phyloP scores from a whole-genome alignment of 2,888 invertebrate genomes.

The Eristalinus aeneus region DNA sequence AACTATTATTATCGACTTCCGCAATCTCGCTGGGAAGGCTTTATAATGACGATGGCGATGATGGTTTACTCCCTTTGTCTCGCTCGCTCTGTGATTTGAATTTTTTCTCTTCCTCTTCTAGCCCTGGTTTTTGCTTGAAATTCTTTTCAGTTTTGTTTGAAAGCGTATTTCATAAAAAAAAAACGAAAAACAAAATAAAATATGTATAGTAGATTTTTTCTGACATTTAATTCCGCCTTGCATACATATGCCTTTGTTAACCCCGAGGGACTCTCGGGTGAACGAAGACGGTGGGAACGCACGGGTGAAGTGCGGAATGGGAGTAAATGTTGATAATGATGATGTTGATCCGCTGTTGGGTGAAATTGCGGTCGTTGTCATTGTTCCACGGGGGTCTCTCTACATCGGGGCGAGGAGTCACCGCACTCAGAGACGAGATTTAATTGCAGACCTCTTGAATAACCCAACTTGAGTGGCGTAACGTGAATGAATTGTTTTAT shows the following conservation, averaged over 20 bases:
- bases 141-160: constrained; percentile 3
- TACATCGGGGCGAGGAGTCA: neutral
- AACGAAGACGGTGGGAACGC: neutral
- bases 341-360: constrained; percentile 28
- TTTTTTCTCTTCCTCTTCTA: neutral
- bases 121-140: neutral
- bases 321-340: constrained; percentile 24
- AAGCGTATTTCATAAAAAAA: constrained; percentile 1
- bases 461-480: constrained; percentile 22
- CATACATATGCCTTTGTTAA: constrained; percentile 9
- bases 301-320: neutral
- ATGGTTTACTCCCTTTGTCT: constrained; percentile 28
- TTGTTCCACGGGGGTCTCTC: constrained; percentile 3
- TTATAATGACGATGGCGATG: constrained; percentile 63
- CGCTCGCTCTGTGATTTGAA: constrained; percentile 1
- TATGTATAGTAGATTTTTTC: constrained; percentile 2
- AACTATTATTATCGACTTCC: constrained; percentile 69
- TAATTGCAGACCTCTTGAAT: constrained; percentile 31
- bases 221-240: constrained; percentile 37
- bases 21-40: constrained; percentile 65
- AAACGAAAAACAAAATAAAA: neutral
- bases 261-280: neutral
- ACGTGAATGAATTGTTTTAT: neutral
- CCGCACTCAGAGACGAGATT: constrained; percentile 9
- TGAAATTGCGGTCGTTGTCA: constrained; percentile 39